These are phyloP conservation scores for Menidia menidia DNA, from an alignment of 2,797 vertebrate genomes.

Conservation along the genomic window DNA sequence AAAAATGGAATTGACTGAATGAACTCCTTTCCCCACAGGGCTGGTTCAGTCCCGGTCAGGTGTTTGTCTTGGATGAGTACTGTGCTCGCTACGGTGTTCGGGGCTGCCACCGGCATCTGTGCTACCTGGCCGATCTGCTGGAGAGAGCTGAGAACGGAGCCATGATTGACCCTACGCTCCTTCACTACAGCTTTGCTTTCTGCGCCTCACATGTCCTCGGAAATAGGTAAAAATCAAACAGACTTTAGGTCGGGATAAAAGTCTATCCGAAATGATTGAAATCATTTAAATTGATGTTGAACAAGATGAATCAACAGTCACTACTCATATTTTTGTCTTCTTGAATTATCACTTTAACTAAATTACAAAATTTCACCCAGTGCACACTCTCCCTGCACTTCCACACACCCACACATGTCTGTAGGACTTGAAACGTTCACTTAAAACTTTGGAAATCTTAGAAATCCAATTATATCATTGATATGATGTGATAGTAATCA, in stretches of 20 bases:
- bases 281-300: too few relatives aligned
- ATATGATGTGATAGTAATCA: too few relatives aligned
- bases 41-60: conserved; percentile 99
- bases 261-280: not conserved
- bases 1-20: too few relatives aligned
- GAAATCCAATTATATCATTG: too few relatives aligned
- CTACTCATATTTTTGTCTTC: conserved; percentile 24
- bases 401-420: conserved; percentile 68
- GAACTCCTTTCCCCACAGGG: conserved; percentile 80
- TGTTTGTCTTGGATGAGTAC: conserved; percentile 98
- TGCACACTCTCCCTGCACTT: conserved; percentile 13
- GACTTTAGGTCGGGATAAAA: not conserved
- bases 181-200: conserved; percentile 99
- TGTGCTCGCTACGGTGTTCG: conserved; percentile 96
- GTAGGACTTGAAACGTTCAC: conserved; percentile 70
- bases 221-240: conserved; percentile 88
- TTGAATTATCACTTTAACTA: conserved; percentile 26
- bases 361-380: conserved; percentile 4
- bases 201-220: conserved; percentile 98
- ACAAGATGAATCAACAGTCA: conserved; percentile 18
- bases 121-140: conserved; percentile 96
- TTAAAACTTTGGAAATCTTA: too few relatives aligned
- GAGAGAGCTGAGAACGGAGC: conserved; percentile 96
- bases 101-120: conserved; percentile 97
- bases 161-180: conserved; percentile 99